phyloP scores from a whole-genome alignment of 2,888 invertebrate genomes.

The Branchipolynoe longqiensis region DNA sequence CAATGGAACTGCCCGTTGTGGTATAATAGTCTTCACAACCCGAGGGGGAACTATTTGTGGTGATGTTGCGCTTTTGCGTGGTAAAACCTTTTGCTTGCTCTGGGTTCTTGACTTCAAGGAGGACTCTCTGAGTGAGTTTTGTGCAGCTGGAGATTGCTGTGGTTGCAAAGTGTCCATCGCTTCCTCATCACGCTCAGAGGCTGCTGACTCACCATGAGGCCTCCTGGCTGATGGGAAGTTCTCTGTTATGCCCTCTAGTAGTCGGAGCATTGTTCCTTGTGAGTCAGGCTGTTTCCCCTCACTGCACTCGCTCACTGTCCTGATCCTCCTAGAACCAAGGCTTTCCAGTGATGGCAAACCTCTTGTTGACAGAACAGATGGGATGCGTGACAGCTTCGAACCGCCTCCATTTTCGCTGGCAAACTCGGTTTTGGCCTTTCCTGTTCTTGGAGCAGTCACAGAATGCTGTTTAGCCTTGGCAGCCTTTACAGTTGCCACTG shows the following conservation, averaged over 20 bases:
- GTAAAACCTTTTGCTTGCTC: background rate
- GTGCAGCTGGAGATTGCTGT: too few species aligned
- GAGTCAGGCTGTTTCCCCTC: background rate
- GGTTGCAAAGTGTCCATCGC: too few species aligned
- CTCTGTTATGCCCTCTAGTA: background rate
- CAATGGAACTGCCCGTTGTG: background rate
- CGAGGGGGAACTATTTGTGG: too few species aligned
- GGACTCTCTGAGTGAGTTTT: background rate
- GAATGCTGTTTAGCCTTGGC: background rate
- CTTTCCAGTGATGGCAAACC: background rate
- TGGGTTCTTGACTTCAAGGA: background rate
- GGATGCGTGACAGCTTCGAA: background rate
- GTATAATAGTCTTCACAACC: too few species aligned
- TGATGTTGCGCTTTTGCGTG: background rate
- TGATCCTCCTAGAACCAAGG: background rate
- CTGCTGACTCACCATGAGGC: background rate
- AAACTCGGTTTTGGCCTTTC: background rate
- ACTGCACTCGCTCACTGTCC: slow-evolving; percentile 20
- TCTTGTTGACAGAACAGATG: slow-evolving; percentile 1
- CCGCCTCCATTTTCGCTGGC: background rate
- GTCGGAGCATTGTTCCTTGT: slow-evolving; percentile 30
- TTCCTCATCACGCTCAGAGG: slow-evolving; percentile 9
- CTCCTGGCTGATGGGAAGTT: background rate
- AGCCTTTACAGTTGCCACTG: background rate
- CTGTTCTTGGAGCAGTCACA: background rate